phyloP scores from a whole-genome alignment of 2,797 vertebrate genomes.

The Numenius phaeopus region DNA sequence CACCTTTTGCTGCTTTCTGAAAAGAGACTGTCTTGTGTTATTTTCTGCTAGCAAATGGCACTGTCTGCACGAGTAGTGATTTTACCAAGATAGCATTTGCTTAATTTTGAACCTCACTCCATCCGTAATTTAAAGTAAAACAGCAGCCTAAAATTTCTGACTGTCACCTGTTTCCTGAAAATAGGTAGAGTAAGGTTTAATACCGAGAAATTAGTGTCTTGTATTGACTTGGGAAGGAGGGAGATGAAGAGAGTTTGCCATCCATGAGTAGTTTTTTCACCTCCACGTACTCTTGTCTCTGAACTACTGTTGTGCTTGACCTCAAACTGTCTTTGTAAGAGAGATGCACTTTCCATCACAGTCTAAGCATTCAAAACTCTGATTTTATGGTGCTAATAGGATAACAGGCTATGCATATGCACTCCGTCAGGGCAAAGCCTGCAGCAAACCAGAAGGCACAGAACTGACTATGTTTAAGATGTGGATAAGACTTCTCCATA shows the following conservation, averaged over 20 bases:
- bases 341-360: not conserved
- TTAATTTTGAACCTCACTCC: not conserved
- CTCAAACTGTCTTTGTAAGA: conserved; percentile 7
- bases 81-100: not conserved
- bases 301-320: not conserved
- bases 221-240: not conserved
- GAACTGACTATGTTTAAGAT: not conserved
- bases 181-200: not conserved
- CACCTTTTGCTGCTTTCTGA: not conserved
- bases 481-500: not conserved
- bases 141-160: not conserved
- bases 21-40: rapidly evolving
- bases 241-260: not conserved
- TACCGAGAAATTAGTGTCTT: not conserved
- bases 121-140: not conserved
- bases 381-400: not conserved
- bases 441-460: not conserved
- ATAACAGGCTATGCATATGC: not conserved
- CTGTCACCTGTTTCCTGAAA: not conserved
- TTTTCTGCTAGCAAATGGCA: not conserved
- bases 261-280: not conserved
- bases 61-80: not conserved
- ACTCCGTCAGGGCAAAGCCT: not conserved
- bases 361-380: not conserved
- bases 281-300: not conserved